Evolutionary conservation across 2,888 invertebrate species (phyloP).

Genomic region (Sicus ferrugineus): DNA sequence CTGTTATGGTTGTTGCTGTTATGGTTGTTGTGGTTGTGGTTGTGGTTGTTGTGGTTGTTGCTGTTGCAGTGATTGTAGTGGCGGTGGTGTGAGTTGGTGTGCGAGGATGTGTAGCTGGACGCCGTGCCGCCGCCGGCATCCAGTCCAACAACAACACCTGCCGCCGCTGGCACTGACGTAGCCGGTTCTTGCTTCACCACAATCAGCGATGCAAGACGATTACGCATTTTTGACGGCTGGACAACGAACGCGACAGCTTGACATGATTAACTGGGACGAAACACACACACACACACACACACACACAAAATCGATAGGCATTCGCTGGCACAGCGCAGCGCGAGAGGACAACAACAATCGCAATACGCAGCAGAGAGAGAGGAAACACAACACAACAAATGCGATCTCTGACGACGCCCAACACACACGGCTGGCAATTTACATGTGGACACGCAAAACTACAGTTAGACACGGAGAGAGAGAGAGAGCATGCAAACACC

Average conservation of each 20-base stretch:
- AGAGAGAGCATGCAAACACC: conserved; percentile 53
- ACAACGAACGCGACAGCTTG: conserved; percentile 1
- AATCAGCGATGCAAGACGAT: conserved; percentile 64
- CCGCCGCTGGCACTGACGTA: conserved; percentile 34
- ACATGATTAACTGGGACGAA: conserved; percentile 8
- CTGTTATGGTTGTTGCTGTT: background rate
- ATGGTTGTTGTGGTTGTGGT: conserved; percentile 16
- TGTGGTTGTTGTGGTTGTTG: conserved; percentile 18
- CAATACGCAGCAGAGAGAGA: background rate
- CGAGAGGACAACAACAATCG: no score
- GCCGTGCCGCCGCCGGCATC: conserved; percentile 6
- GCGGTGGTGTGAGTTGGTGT: conserved; percentile 39
- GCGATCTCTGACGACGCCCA: no score
- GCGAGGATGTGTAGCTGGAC: conserved; percentile 24
- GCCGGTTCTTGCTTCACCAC: conserved; percentile 64
- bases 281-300: conserved; percentile 4
- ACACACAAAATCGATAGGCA: background rate
- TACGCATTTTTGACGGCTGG: conserved; percentile 56
- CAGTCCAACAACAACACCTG: conserved; percentile 1
- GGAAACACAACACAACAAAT: no score
- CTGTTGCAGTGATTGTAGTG: conserved; percentile 19
- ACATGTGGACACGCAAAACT: background rate
- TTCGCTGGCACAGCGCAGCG: background rate
- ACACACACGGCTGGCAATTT: background rate
- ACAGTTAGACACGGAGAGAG: conserved; percentile 10